Evolutionary conservation across 1,140 invertebrate species (phyloP).

Genomic region (Drosophila arizonae): DNA sequence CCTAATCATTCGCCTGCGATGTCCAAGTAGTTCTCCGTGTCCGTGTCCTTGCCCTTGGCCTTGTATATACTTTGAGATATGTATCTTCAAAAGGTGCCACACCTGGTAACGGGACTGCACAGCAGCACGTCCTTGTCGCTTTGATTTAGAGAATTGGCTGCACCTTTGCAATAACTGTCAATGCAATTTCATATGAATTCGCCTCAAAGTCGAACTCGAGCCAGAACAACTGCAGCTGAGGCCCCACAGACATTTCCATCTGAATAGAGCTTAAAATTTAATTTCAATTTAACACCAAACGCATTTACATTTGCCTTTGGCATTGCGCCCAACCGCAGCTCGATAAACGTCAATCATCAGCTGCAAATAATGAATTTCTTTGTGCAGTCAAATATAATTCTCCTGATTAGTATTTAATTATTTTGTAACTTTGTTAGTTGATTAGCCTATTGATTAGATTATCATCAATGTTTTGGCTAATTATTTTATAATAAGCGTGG

Average conservation of each 20-base stretch:
- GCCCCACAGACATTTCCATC: not conserved
- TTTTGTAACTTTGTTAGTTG: not conserved
- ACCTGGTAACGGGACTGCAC: not conserved
- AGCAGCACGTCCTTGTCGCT: not conserved
- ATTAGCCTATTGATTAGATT: not conserved
- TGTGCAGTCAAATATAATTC: not conserved
- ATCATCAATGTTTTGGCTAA: not conserved
- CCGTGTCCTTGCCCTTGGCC: not conserved
- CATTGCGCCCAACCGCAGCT: conserved; percentile 1
- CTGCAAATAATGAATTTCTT: conserved; percentile 21
- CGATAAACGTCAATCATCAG: conserved; percentile 22
- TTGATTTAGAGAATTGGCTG: conserved; percentile 28
- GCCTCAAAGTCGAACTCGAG: not conserved
- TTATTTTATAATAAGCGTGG: too few relatives aligned
- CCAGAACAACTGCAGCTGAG: not conserved
- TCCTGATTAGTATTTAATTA: conserved; percentile 2
- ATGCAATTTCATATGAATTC: conserved; percentile 7
- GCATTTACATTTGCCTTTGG: conserved; percentile 29
- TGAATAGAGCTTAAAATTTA: not conserved
- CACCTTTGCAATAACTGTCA: not conserved
- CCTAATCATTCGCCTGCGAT: not conserved
- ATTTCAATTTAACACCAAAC: conserved; percentile 1
- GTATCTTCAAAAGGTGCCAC: not conserved
- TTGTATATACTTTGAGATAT: not conserved
- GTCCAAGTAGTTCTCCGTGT: not conserved